Conservation (phyloP, 2,888 invertebrate species). For the Philaethria dido region DNA sequence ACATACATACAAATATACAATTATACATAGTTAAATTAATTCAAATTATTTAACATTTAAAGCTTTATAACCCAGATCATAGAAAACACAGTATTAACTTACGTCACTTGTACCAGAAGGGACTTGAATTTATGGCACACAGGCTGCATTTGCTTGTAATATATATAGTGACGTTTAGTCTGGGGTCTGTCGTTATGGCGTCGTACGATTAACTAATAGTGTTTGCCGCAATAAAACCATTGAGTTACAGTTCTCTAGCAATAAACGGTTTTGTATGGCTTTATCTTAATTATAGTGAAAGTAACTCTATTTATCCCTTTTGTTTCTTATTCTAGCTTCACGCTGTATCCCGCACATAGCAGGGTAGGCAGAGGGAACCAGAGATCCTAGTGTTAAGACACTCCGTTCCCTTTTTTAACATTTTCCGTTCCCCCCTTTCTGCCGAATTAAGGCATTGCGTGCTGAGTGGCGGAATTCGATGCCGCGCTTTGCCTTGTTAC, state of each 20-base stretch:
- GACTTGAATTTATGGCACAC: conserved; percentile 34
- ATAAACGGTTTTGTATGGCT: conserved; percentile 7
- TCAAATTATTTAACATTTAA: background rate
- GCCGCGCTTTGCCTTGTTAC: no score
- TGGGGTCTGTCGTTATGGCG: conserved; percentile 26
- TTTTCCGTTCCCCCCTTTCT: no score
- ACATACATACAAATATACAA: background rate
- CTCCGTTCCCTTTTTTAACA: no score
- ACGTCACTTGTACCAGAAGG: conserved; percentile 37
- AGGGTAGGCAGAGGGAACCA: no score
- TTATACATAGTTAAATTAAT: no score
- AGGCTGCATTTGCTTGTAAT: conserved; percentile 23
- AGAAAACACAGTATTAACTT: conserved; percentile 41
- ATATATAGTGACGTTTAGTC: conserved; percentile 25
- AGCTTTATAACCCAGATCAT: conserved; percentile 22
- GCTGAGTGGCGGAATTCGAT: no score
- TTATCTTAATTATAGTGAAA: conserved; percentile 6
- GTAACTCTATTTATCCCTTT: background rate
- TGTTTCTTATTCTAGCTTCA: no score
- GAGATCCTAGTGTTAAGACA: no score
- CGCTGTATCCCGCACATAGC: no score
- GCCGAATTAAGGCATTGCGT: no score
- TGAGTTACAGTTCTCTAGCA: conserved; percentile 16
- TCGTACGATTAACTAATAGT: conserved; percentile 26
- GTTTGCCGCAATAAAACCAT: conserved; percentile 23